These are phyloP conservation scores for Muscina levida DNA, from an alignment of 2,888 invertebrate species.

Conservation along the genomic window DNA sequence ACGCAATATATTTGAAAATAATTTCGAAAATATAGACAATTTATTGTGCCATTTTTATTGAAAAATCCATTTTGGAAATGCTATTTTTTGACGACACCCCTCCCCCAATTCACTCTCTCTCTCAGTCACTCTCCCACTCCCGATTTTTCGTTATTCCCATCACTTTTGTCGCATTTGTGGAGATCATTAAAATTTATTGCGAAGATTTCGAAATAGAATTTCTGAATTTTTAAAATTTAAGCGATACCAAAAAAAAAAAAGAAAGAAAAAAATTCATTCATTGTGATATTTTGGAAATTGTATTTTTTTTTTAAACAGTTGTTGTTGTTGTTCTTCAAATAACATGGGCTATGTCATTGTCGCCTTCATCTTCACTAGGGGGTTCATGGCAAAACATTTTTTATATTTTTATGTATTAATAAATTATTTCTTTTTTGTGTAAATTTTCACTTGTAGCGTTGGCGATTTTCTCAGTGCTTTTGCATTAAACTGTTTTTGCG, in stretches of 20 bases:
- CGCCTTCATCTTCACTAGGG: neutral
- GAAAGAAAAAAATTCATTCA: constrained; percentile 49
- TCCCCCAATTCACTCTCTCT: neutral
- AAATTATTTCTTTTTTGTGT: no score
- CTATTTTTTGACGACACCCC: neutral
- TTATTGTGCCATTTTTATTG: constrained; percentile 51
- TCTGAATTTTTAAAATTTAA: neutral
- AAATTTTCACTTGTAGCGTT: no score
- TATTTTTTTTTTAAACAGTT: constrained; percentile 7
- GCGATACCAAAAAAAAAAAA: neutral
- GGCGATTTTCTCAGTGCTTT: no score
- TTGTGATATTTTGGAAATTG: constrained; percentile 57
- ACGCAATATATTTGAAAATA: constrained; percentile 71
- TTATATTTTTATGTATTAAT: neutral
- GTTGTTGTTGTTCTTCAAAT: constrained; percentile 23
- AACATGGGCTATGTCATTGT: no score
- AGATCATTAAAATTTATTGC: constrained; percentile 2
- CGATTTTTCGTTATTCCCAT: neutral
- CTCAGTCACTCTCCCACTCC: neutral
- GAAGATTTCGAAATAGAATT: constrained; percentile 11
- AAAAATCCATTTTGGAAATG: constrained; percentile 11
- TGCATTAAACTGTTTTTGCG: no score
- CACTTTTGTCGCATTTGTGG: neutral
- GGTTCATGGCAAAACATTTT: neutral
- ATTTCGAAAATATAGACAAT: constrained; percentile 56